Evolutionary conservation across 2,888 invertebrate genomes (phyloP).

Genomic region (Polymixis lichenea): DNA sequence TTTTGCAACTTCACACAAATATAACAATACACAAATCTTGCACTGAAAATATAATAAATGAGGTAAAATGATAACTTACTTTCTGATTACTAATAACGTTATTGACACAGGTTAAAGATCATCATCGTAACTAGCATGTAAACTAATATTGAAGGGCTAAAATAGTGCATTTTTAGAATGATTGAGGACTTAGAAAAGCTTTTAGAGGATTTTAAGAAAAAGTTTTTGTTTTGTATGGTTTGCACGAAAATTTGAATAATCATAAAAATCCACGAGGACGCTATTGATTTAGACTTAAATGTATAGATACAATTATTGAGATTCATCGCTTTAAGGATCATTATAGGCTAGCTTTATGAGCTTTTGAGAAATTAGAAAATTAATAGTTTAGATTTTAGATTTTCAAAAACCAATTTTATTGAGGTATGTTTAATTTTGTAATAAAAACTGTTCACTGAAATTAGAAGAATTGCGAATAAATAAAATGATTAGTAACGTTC

Average conservation of each 20-base stretch:
- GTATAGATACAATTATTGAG: conserved; percentile 60
- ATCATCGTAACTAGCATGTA: conserved; percentile 76
- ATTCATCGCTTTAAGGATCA: conserved; percentile 71
- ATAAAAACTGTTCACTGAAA: conserved; percentile 32
- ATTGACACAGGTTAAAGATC: conserved; percentile 44
- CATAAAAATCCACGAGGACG: conserved; percentile 77
- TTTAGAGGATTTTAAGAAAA: conserved; percentile 74
- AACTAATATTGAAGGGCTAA: conserved; percentile 74
- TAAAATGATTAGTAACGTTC: conserved; percentile 57
- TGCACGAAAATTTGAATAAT: conserved; percentile 74
- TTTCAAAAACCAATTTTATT: conserved; percentile 26
- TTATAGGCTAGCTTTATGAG: conserved; percentile 71
- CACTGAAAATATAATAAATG: conserved; percentile 63
- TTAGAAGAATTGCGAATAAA: conserved; percentile 44
- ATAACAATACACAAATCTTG: conserved; percentile 63
- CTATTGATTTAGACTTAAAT: conserved; percentile 69
- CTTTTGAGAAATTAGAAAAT: conserved; percentile 68
- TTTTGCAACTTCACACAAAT: conserved; percentile 69
- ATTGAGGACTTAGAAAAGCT: conserved; percentile 79
- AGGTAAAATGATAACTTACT: conserved; percentile 54
- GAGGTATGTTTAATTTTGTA: conserved; percentile 49
- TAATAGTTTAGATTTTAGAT: conserved; percentile 65
- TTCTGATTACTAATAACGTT: conserved; percentile 29
- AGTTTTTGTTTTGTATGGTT: conserved; percentile 67
- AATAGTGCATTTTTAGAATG: conserved; percentile 81